phyloP scores from a whole-genome alignment of 1,140 invertebrate species.

The Elysia chlorotica region DNA sequence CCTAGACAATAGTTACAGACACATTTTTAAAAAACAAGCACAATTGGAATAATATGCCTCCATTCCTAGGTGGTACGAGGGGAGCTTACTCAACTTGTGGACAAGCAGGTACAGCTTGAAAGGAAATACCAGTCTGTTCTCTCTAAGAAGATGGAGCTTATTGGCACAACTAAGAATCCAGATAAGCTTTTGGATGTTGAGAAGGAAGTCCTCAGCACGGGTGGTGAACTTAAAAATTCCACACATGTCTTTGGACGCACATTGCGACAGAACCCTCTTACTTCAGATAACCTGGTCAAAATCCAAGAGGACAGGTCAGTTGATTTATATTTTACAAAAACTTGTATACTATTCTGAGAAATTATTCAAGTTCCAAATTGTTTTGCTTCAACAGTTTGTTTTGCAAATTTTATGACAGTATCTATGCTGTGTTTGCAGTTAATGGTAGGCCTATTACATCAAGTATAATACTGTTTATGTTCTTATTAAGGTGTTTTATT shows the following conservation, averaged over 20 bases:
- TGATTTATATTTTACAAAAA: background rate
- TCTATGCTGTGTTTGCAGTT: too few relatives aligned
- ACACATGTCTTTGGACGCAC: constrained; percentile 54
- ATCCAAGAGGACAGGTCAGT: constrained; percentile 59
- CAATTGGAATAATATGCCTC: too few relatives aligned
- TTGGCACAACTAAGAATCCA: constrained; percentile 40
- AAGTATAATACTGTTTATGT: too few relatives aligned
- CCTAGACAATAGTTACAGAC: too few relatives aligned
- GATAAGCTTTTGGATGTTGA: constrained; percentile 42
- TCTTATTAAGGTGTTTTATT: too few relatives aligned
- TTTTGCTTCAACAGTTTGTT: too few relatives aligned
- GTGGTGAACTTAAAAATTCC: constrained; percentile 52
- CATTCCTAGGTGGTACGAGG: constrained; percentile 53
- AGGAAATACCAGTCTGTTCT: constrained; percentile 48
- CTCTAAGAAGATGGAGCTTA: constrained; percentile 43
- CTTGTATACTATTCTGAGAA: background rate
- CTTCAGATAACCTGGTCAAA: constrained; percentile 56
- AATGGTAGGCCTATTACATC: too few relatives aligned
- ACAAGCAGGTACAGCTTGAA: constrained; percentile 49
- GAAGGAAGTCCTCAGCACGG: constrained; percentile 41
- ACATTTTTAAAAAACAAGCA: too few relatives aligned
- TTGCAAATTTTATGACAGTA: too few relatives aligned
- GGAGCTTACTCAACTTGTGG: constrained; percentile 50
- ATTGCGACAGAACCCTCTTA: constrained; percentile 57
- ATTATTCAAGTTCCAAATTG: too few relatives aligned